These are phyloP conservation scores for Bellardia pandia DNA, from an alignment of 2,888 invertebrate species.

Conservation along the genomic window DNA sequence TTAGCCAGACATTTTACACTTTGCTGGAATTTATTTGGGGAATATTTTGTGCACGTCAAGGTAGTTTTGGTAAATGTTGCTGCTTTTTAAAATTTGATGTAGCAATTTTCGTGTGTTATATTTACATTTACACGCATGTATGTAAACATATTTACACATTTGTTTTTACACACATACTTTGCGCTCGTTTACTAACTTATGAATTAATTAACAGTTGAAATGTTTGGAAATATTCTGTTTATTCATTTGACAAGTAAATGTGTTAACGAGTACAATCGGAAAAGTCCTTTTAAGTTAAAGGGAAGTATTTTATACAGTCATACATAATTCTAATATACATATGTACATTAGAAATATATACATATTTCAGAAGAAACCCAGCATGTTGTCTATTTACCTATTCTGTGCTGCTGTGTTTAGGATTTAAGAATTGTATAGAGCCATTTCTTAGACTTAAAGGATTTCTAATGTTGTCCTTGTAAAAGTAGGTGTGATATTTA, in stretches of 20 bases:
- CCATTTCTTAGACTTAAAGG: too few species aligned
- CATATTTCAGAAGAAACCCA: too few species aligned
- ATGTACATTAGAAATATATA: too few species aligned
- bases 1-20: not conserved
- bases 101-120: not conserved
- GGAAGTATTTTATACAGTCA: too few species aligned
- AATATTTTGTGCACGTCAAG: not conserved
- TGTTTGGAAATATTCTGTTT: conserved; percentile 16
- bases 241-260: not conserved
- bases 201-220: conserved; percentile 44
- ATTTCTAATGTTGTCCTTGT: too few species aligned
- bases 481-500: too few species aligned
- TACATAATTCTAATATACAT: too few species aligned
- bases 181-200: not conserved
- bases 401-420: too few species aligned
- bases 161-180: not conserved
- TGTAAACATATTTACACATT: not conserved
- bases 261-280: too few species aligned
- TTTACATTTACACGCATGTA: not conserved
- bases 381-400: too few species aligned
- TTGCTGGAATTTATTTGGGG: not conserved
- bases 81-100: not conserved
- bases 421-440: too few species aligned
- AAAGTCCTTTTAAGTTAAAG: too few species aligned
- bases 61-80: not conserved